Conservation (phyloP, 2,797 vertebrate species). For the Chloroceryle amazona region DNA sequence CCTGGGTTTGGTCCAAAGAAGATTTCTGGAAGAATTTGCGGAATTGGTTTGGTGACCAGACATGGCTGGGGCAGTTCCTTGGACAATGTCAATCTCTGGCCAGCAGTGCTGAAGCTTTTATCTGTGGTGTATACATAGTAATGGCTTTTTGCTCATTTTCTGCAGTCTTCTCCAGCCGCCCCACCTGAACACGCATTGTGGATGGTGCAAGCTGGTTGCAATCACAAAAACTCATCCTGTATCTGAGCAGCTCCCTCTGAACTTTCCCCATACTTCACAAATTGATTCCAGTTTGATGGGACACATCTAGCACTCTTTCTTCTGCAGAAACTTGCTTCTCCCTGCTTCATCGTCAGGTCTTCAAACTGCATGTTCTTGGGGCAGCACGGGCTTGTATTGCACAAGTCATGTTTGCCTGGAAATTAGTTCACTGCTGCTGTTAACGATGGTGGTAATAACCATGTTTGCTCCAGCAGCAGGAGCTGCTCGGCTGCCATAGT, state of each 20-base stretch:
- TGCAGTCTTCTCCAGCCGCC: neutral
- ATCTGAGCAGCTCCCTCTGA: neutral
- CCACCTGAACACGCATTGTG: rapidly evolving
- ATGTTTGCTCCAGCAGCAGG: neutral
- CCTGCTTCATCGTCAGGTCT: neutral
- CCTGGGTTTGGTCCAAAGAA: rapidly evolving
- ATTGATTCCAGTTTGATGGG: neutral
- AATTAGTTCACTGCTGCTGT: neutral
- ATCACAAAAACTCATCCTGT: neutral
- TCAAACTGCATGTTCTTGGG: neutral
- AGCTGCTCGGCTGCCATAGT: neutral
- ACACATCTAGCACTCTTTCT: neutral
- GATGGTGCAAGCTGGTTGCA: neutral
- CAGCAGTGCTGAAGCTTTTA: neutral
- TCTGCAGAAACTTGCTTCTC: neutral
- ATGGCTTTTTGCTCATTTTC: neutral
- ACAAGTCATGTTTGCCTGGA: neutral
- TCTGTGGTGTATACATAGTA: neutral
- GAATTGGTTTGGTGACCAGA: neutral
- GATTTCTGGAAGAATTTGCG: neutral
- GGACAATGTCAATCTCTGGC: neutral
- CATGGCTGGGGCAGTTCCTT: neutral
- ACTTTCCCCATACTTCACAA: neutral
- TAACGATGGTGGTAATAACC: neutral
- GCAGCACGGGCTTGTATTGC: neutral